Evolutionary conservation across 1,140 invertebrate species (phyloP).

Genomic region (Leptinotarsa defecta): DNA sequence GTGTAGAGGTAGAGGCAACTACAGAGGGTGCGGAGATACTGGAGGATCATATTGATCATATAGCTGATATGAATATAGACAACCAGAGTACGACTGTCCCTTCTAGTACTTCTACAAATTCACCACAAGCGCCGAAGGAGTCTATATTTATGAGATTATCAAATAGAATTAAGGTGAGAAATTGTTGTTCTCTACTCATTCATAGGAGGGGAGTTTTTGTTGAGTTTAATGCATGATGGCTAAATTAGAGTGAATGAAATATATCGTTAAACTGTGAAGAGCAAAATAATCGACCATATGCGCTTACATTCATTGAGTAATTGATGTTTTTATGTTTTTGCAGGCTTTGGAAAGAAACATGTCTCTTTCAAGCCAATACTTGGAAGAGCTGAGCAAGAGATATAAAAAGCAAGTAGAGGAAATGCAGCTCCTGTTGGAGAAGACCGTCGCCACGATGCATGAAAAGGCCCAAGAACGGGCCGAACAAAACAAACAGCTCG

Average conservation of each 20-base stretch:
- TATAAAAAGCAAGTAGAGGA: conserved; percentile 97
- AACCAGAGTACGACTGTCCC: conserved; percentile 29
- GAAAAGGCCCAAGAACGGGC: conserved; percentile 74
- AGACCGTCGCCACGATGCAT: conserved; percentile 74
- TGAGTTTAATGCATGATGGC: too few relatives aligned
- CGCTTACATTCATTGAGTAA: not conserved
- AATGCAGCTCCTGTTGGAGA: conserved; percentile 84
- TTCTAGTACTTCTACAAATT: conserved; percentile 42
- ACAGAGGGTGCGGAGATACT: conserved; percentile 20
- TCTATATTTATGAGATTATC: conserved; percentile 93
- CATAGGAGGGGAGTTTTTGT: too few relatives aligned
- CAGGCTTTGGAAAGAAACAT: conserved; percentile 93
- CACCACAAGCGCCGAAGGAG: conserved; percentile 79
- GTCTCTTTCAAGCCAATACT: conserved; percentile 91
- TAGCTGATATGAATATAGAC: conserved; percentile 48
- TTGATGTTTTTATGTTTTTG: conserved; percentile 49
- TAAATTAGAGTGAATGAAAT: too few relatives aligned
- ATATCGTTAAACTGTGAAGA: too few relatives aligned
- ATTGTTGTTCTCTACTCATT: not conserved
- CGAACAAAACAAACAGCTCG: conserved; percentile 70
- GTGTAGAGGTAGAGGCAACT: not conserved
- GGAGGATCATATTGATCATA: conserved; percentile 55
- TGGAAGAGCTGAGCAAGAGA: conserved; percentile 90
- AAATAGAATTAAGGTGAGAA: conserved; percentile 87
- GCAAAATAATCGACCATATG: too few relatives aligned